These are phyloP conservation scores for Eulemur macaco DNA, from an alignment of 2,113 vertebrate genomes.

Conservation along the genomic window DNA sequence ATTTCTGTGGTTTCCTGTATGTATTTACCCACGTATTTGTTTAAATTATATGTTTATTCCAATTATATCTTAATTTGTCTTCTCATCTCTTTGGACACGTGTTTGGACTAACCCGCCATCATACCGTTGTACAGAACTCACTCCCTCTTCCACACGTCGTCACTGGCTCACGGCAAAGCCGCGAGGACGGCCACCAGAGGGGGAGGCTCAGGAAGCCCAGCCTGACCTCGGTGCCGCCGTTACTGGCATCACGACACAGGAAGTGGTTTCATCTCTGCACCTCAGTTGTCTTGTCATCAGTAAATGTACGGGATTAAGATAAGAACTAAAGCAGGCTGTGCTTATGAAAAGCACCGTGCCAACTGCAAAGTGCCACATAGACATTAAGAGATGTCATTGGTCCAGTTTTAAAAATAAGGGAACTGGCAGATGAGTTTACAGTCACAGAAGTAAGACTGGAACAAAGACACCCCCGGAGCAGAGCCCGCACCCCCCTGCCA, in stretches of 20 bases:
- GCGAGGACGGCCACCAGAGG: fast-evolving
- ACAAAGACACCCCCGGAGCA: background rate
- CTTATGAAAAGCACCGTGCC: background rate
- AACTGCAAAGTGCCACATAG: background rate
- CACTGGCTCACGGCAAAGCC: background rate
- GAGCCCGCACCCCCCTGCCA: too few species aligned
- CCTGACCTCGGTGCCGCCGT: fast-evolving
- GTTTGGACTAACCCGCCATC: too few species aligned
- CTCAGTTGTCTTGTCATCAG: background rate
- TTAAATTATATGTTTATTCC: background rate
- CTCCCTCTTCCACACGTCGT: background rate
- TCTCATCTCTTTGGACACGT: background rate
- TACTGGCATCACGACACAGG: background rate
- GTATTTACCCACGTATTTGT: background rate
- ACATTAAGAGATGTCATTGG: background rate
- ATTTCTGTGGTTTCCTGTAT: fast-evolving
- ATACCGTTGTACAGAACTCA: background rate
- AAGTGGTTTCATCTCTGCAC: background rate
- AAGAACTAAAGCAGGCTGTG: too few species aligned
- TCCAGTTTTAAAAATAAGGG: background rate
- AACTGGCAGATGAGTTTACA: too few species aligned
- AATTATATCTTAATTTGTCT: background rate
- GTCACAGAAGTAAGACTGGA: background rate
- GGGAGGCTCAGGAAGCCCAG: background rate
- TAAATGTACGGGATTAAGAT: fast-evolving